Evolutionary conservation across 2,888 invertebrate genomes (phyloP), one percentile per base, ranked within the genome.

Genomic region (Anaspis maculata): DNA sequence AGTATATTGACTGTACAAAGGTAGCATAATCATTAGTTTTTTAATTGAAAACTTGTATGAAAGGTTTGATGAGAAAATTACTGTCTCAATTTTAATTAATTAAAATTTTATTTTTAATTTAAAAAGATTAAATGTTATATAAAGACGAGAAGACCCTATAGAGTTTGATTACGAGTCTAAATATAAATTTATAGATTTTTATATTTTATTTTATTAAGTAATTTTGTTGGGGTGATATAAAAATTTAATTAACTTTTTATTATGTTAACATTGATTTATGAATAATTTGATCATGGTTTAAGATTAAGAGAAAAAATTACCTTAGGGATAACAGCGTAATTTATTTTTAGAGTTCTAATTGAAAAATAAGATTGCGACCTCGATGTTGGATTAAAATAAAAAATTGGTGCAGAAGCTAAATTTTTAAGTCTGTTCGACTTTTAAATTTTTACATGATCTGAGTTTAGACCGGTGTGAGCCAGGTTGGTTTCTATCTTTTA

Each of bases 281-380:
- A n/a, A 66, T 6, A 68, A 46, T 44, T 53, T 73, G 73, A 74
- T 74, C 74, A 71, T 69, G 50, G 66, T 58, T 73, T 67, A 56
- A 67, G 72, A 75, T 74, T 74, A 74, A 46, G 73, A 75, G 74
- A 73, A 67, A 67, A 76, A 83, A 75, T 79, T 82, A 82, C 80
- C 76, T 77, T 77, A 79, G 79, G 80, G 80, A 82, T 83, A 83
- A 83, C 82, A 83, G 82, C 78, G 76, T 82, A 73, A 82, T 83
- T 72, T 75, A 74, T 74, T 76, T 77, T 67, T 67, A 76, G 72
- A 83, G 82, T 71, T 73, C 79, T 60, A 65, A 83, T 83, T 73
- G 68, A 71, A 74, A 77, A 72, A 70, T 73, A 64, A 74, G 79
- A 70, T 83, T 83, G 78, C 77, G 79, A 83, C 83, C 83, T 85